Conservation (phyloP, 2,888 invertebrate genomes). For the Mycalesis mineus region DNA sequence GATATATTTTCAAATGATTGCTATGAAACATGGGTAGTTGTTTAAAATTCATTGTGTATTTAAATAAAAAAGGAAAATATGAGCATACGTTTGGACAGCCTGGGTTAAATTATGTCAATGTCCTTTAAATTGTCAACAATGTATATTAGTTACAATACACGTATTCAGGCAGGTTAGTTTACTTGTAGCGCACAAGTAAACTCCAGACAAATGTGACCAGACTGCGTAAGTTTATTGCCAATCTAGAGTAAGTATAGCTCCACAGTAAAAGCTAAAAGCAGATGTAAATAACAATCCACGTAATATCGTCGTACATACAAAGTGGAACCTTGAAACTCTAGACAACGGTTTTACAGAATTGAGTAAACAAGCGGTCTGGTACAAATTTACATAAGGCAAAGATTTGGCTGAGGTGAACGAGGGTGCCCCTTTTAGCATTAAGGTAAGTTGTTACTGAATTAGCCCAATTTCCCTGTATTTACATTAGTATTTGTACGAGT, state of each 20-base stretch:
- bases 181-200: too few relatives aligned
- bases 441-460: background rate
- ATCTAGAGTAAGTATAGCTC: background rate
- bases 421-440: background rate
- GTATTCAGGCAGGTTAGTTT: too few relatives aligned
- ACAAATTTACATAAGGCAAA: slow-evolving; percentile 23
- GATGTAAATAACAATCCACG: slow-evolving; percentile 4
- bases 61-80: too few relatives aligned
- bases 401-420: slow-evolving; percentile 11
- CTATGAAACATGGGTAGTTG: too few relatives aligned
- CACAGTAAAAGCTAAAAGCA: background rate
- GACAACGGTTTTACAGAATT: slow-evolving; percentile 23
- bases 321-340: slow-evolving; percentile 18
- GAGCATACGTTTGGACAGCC: too few relatives aligned
- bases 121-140: too few relatives aligned
- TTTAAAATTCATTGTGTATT: too few relatives aligned
- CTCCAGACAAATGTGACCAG: too few relatives aligned
- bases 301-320: slow-evolving; percentile 10
- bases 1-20: too few relatives aligned
- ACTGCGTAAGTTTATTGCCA: background rate
- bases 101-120: too few relatives aligned
- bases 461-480: background rate
- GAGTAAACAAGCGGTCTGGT: slow-evolving; percentile 24
- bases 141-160: too few relatives aligned
- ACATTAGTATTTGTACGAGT: too few relatives aligned